phyloP scores from a whole-genome alignment of 2,113 vertebrate species.

The Numenius arquata region DNA sequence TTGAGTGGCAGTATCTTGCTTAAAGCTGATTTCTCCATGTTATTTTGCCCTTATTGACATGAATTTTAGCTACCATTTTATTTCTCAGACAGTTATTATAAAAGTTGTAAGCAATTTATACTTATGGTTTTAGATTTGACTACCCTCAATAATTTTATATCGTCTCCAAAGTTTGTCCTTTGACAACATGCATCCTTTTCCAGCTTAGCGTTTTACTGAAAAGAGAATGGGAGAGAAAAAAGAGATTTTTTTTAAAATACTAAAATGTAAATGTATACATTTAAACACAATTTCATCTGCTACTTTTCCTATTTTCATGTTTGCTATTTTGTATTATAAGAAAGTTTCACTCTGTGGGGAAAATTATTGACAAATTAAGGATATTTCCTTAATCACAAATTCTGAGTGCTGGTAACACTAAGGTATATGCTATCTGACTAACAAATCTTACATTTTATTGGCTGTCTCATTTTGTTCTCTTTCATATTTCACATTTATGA shows the following conservation, averaged over 20 bases:
- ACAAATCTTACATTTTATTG: slow-evolving; percentile 92
- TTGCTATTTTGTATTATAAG: slow-evolving; percentile 44
- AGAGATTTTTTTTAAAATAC: not conserved
- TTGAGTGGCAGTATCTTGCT: not conserved
- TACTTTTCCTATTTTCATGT: slow-evolving; percentile 49
- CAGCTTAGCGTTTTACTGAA: not conserved
- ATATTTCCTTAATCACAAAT: slow-evolving; percentile 88
- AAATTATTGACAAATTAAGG: slow-evolving; percentile 88
- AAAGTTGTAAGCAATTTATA: not conserved
- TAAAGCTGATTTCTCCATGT: not conserved
- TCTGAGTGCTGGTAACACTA: slow-evolving; percentile 82
- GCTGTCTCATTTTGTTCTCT: slow-evolving; percentile 87
- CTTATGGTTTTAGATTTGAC: not conserved
- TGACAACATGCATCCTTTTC: not conserved
- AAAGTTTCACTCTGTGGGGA: slow-evolving; percentile 67
- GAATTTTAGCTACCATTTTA: not conserved
- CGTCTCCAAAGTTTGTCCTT: not conserved
- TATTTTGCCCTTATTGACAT: not conserved
- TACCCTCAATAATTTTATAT: not conserved
- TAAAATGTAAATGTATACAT: not conserved
- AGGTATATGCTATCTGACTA: slow-evolving; percentile 77
- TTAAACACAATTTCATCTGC: not conserved
- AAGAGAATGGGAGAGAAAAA: not conserved
- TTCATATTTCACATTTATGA: slow-evolving; percentile 94
- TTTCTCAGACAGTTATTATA: not conserved